Percentiles rank a stretch among this genome's conserved stretches.
Evolutionary conservation across 2,888 invertebrate genomes (phyloP).

Genomic region (Cephus runcator): DNA sequence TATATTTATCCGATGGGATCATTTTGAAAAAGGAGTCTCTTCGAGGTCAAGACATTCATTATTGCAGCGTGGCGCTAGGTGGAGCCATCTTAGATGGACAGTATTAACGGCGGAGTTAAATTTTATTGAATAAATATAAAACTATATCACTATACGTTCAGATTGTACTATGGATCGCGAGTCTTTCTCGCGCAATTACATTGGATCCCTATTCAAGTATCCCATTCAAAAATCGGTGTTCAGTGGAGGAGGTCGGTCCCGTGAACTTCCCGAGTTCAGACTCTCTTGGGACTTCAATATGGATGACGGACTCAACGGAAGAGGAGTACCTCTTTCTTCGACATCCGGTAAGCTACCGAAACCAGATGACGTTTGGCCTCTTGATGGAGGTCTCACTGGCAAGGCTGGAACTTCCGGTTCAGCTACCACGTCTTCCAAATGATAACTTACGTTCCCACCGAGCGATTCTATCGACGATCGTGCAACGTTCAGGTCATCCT

Average conservation of each 20-base stretch:
- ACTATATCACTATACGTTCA: constrained; percentile 5
- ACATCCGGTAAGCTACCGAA: constrained; percentile 49
- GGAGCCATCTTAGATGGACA: not conserved
- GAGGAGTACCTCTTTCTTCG: constrained; percentile 29
- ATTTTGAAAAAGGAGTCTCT: not conserved
- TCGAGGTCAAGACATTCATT: not conserved
- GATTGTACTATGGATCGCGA: constrained; percentile 12
- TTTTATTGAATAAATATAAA: constrained; percentile 25
- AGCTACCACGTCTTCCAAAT: constrained; percentile 27
- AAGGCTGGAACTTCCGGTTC: constrained; percentile 27
- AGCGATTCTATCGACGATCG: constrained; percentile 31
- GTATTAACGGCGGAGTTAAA: not conserved
- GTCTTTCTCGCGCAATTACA: not conserved
- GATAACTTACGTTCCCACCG: constrained; percentile 21
- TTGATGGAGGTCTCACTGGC: constrained; percentile 41
- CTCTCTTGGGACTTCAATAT: constrained; percentile 33
- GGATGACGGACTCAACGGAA: not conserved
- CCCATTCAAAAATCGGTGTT: constrained; percentile 14
- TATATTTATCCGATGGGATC: not conserved
- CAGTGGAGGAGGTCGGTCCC: constrained; percentile 21
- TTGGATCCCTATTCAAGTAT: not conserved
- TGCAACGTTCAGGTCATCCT: constrained; percentile 30
- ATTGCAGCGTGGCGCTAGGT: not conserved
- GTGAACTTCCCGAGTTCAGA: constrained; percentile 32
- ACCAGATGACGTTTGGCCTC: constrained; percentile 50